Base-by-base conservation (phyloP, 1,140 invertebrate genomes). In the Drosophila miranda region DNA sequence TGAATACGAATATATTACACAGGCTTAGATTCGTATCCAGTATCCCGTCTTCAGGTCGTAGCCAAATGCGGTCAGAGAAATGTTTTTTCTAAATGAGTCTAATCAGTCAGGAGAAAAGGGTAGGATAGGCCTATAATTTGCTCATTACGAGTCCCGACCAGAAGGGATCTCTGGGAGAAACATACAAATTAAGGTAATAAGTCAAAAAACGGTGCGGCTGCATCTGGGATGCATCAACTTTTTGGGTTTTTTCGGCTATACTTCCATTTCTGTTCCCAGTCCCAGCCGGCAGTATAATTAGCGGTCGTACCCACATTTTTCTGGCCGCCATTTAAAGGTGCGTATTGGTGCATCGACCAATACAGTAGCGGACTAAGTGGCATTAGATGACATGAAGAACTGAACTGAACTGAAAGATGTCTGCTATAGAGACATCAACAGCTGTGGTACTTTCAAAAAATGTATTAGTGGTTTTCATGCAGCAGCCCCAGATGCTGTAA, bases 91-190 rank as follows among this genome's bases (percentile, higher is more conserved):
- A 86, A 86, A 87, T 86, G 78, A 79, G 51, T 87, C 82, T 86
- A 86, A 86, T 86, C 82, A 86, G 82, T 86, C 82, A 86, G 82
- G 30, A 68, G 66, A 87, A 83, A 26, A 26, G 23, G 23, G 23
- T 26, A 86, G 82, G 82, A 82, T 86, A 86, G 87, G 82, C 82
- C 82, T 86, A 81, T 86, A 86, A 86, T 86, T 86, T 87, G 63
- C 74, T 86, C 78, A 87, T 86, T 86, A 87, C 60, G 48, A 44
- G 46, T 46, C 62, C 68, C 67, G 30, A 51, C 44, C 62, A 49
- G 55, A 59, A 55, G 28, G 30, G 57, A 46, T 57, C 38, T 30
- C 45, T 28, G 50, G 56, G 43, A 54, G 58, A 73, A 43, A 57
- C 52, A 45, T 43, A 68, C 72, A 70, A 84, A 74, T 80, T 68